Conservation (phyloP, 1,140 invertebrate species). For the Drosophila santomea region DNA sequence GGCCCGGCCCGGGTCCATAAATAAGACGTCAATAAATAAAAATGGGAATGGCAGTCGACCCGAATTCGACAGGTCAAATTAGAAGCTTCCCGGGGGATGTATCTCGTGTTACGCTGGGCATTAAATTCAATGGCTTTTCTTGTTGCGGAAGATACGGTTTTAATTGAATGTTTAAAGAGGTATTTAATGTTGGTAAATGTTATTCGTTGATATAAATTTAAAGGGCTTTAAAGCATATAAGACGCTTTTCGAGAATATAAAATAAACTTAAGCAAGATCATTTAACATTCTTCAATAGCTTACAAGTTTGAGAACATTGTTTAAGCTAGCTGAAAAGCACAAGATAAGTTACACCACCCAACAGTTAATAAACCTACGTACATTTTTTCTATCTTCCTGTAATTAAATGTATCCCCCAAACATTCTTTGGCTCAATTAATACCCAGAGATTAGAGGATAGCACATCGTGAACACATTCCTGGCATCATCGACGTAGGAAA, state of each 20-base stretch:
- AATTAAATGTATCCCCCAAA: conserved; percentile 21
- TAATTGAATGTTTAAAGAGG: neutral
- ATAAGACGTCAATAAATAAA: conserved; percentile 66
- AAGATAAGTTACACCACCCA: neutral
- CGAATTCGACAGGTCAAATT: neutral
- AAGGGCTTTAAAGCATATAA: too few relatives aligned
- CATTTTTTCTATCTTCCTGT: neutral
- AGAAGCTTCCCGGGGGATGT: conserved; percentile 4
- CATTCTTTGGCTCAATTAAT: conserved; percentile 37
- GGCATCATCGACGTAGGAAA: conserved; percentile 4
- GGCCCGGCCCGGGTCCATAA: conserved; percentile 42
- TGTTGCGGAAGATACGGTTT: neutral
- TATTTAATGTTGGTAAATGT: neutral
- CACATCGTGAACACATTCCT: conserved; percentile 18
- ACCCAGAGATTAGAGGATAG: conserved; percentile 7
- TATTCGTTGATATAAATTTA: too few relatives aligned
- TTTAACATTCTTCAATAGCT: neutral
- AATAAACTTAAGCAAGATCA: too few relatives aligned
- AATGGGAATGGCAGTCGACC: conserved; percentile 27
- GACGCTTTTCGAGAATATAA: too few relatives aligned
- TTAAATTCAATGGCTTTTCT: conserved; percentile 4
- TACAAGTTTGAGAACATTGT: too few relatives aligned
- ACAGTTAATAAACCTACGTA: conserved; percentile 17
- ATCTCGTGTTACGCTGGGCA: neutral
- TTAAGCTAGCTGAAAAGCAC: too few relatives aligned